Conservation (phyloP, 2,113 vertebrate species). For the Lepisosteus osseus region DNA sequence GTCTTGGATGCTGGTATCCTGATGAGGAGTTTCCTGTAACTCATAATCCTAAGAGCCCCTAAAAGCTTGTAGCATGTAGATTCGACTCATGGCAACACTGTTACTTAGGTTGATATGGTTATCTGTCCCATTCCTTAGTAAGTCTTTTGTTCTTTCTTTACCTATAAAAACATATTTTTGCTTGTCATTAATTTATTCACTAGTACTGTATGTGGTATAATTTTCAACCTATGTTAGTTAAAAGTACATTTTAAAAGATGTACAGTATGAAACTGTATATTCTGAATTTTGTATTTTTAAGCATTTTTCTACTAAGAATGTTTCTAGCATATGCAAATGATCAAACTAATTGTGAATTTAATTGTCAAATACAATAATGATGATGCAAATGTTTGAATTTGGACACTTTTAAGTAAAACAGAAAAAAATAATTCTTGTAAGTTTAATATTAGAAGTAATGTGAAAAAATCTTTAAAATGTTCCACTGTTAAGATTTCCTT, state of each 20-base stretch:
- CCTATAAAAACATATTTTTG: slow-evolving; percentile 13
- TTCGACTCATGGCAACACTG: slow-evolving; percentile 49
- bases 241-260: not conserved
- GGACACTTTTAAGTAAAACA: too few species aligned
- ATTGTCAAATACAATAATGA: too few species aligned
- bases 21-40: slow-evolving; percentile 58
- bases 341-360: too few species aligned
- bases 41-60: slow-evolving; percentile 57
- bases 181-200: not conserved
- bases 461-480: too few species aligned
- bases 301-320: not conserved
- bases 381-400: too few species aligned
- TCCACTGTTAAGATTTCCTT: too few species aligned
- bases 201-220: not conserved
- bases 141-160: slow-evolving; percentile 33
- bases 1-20: slow-evolving; percentile 55
- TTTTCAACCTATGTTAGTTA: not conserved
- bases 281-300: too few species aligned
- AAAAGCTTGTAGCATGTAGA: slow-evolving; percentile 48
- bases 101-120: slow-evolving; percentile 34
- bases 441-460: too few species aligned
- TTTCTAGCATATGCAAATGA: not conserved
- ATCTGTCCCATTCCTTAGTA: not conserved
- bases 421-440: too few species aligned
- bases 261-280: too few species aligned